Conservation (phyloP, 2,888 invertebrate genomes). For the Drosophila kuntzei region DNA sequence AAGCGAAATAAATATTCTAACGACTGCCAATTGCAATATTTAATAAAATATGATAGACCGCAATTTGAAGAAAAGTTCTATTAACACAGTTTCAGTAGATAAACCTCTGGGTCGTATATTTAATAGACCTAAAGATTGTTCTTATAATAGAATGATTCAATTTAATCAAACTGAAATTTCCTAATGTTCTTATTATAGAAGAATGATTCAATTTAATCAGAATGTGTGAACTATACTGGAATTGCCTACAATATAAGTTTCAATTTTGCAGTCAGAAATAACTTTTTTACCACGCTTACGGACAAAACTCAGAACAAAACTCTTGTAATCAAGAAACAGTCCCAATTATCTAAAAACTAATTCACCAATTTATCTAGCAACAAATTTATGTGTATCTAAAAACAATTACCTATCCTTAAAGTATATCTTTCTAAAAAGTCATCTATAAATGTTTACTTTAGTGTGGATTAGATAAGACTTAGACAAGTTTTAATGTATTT, state of each 20-base stretch:
- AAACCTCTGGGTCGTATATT: neutral
- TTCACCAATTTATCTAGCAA: too few species aligned
- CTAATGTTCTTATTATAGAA: neutral
- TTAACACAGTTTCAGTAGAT: neutral
- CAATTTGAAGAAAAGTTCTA: neutral
- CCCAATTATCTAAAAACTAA: too few species aligned
- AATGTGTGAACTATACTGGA: too few species aligned
- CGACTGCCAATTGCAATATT: constrained; percentile 6
- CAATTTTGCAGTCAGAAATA: too few species aligned
- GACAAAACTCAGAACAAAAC: too few species aligned
- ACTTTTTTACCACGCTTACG: too few species aligned
- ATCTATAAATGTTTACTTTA: too few species aligned
- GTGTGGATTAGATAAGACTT: neutral
- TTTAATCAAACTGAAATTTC: too few species aligned
- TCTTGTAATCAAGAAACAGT: too few species aligned
- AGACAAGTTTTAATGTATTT: neutral
- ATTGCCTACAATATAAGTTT: too few species aligned
- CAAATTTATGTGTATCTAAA: neutral
- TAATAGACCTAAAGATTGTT: neutral
- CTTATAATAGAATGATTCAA: neutral
- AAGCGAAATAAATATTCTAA: constrained; percentile 5
- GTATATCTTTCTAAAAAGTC: too few species aligned
- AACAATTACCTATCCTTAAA: neutral
- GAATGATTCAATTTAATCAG: neutral
- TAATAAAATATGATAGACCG: neutral